phyloP scores from a whole-genome alignment of 2,888 invertebrate genomes.

The Dioctria rufipes region DNA sequence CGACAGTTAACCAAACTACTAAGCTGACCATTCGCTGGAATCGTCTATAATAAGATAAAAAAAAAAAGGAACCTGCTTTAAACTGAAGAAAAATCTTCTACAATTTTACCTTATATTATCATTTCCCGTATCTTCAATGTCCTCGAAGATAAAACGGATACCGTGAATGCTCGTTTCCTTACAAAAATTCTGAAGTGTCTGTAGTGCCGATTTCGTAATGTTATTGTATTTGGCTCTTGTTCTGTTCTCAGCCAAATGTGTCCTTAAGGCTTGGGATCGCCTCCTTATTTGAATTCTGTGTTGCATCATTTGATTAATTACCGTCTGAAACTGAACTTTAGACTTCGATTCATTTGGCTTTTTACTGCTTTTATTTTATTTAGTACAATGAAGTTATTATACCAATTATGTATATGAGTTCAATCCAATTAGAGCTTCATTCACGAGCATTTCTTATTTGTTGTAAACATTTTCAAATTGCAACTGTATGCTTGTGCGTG shows the following conservation, averaged over 20 bases:
- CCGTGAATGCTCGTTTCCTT: constrained; percentile 63
- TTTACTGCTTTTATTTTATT: no score
- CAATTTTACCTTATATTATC: constrained; percentile 57
- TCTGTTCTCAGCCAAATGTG: constrained; percentile 18
- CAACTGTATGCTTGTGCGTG: not conserved
- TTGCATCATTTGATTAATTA: not conserved
- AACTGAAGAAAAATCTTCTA: not conserved
- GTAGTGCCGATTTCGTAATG: constrained; percentile 48
- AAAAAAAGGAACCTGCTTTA: not conserved
- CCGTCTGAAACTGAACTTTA: no score
- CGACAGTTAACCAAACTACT: constrained; percentile 60
- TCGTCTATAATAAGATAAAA: not conserved
- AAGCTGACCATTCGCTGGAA: constrained; percentile 53
- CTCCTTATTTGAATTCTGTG: not conserved
- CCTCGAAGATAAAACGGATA: constrained; percentile 61
- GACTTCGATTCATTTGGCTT: no score
- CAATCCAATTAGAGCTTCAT: constrained; percentile 17
- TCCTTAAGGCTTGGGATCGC: constrained; percentile 13
- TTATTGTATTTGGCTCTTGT: constrained; percentile 45
- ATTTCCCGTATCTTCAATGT: constrained; percentile 58
- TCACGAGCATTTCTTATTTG: not conserved
- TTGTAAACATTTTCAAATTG: not conserved
- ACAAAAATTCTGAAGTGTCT: constrained; percentile 60
- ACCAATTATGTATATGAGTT: not conserved
- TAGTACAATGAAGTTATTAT: not conserved